phyloP scores from a whole-genome alignment of 2,797 vertebrate genomes.

The Mareca penelope region DNA sequence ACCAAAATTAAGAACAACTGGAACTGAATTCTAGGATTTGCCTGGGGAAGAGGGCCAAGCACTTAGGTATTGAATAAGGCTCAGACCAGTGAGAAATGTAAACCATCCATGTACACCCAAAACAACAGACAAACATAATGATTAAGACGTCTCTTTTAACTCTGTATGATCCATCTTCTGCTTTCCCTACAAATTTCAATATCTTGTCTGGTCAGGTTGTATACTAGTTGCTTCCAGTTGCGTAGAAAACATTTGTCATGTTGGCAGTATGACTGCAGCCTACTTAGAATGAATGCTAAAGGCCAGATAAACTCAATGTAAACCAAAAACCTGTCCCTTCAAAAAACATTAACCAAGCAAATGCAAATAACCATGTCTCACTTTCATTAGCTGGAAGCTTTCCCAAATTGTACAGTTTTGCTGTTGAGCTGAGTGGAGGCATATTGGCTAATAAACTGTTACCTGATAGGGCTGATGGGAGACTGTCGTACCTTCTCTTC shows the following conservation, averaged over 20 bases:
- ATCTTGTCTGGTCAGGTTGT: background rate
- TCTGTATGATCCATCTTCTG: background rate
- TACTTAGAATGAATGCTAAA: background rate
- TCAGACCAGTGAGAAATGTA: background rate
- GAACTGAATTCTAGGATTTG: background rate
- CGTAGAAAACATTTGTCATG: background rate
- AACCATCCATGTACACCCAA: background rate
- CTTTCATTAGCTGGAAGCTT: background rate
- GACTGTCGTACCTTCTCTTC: slow-evolving; percentile 75
- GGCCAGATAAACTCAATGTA: background rate
- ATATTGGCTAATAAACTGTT: slow-evolving; percentile 40
- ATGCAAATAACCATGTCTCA: background rate
- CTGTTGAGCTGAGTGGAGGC: background rate
- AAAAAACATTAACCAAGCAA: background rate
- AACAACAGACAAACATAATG: background rate
- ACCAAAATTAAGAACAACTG: background rate
- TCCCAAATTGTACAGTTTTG: background rate
- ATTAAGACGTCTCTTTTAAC: background rate
- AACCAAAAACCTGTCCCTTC: background rate
- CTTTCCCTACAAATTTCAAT: background rate
- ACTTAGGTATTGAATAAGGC: background rate
- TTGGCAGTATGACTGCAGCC: background rate
- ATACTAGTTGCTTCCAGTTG: background rate
- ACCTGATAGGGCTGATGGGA: slow-evolving; percentile 83
- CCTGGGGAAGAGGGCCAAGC: background rate